Conservation (phyloP, 2,113 vertebrate genomes). For the Mus pahari region DNA sequence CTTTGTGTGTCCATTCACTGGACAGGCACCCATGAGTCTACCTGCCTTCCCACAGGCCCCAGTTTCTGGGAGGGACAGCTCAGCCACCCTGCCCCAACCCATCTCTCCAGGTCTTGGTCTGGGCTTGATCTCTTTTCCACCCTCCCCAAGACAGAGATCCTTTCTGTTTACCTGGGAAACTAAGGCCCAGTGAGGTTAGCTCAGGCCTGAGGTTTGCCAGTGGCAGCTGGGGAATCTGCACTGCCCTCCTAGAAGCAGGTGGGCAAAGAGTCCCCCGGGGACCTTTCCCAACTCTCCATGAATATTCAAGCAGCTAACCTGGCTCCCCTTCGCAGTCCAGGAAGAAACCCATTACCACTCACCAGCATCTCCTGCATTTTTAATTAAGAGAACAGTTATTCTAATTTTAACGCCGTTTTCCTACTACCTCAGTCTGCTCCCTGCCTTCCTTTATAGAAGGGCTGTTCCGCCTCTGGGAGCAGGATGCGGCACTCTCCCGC, state of each 20-base stretch:
- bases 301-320: slow-evolving; percentile 29
- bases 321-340: neutral
- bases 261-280: neutral
- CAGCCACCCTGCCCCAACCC: neutral
- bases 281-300: neutral
- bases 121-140: neutral
- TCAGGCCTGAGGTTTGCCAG: neutral
- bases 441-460: slow-evolving; percentile 2
- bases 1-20: neutral
- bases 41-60: too few relatives aligned
- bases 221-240: neutral
- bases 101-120: neutral
- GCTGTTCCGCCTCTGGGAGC: neutral
- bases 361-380: neutral
- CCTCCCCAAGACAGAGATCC: neutral
- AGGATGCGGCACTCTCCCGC: neutral
- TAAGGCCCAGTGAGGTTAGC: neutral
- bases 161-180: neutral
- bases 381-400: slow-evolving; percentile 69
- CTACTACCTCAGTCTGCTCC: neutral
- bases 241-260: neutral
- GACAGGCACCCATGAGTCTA: neutral
- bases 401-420: slow-evolving; percentile 69
- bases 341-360: slow-evolving; percentile 53
- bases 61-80: neutral